Evolutionary conservation across 1,140 invertebrate species (phyloP), one percentile per base, ranked within the genome.

Genomic region (Helicoverpa zea): DNA sequence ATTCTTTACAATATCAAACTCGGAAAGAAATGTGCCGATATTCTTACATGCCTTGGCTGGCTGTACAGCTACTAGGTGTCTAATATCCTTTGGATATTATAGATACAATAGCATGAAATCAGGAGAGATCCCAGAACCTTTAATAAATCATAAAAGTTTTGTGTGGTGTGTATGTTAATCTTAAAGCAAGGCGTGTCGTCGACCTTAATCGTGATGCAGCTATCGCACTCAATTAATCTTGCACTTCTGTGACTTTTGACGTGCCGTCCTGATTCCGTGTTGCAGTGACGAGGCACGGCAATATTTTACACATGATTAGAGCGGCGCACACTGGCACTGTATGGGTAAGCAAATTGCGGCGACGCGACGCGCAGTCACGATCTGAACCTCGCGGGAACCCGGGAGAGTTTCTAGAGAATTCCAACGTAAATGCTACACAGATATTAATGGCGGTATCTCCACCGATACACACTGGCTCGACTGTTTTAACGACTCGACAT

Each of bases 271-370:
- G 89, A 91, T 91, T 89, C 86, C 86, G 87, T 88, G 88, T 85
- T 85, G 83, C 85, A 83, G 89, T 94, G 92, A 92, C 92, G 90
- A 89, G 92, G 83, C 87, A 84, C 87, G 83, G 91, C 86, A 92
- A 94, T 94, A 94, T 94, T 94, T 94, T 93, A 94, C 93, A 94
- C 93, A 89, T 94, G 92, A 94, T 94, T 94, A 94, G 92, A 94
- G 91, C 88, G 86, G 87, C 83, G 87, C 83, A 78, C 85, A 83
- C 87, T 83, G 84, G 88, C 89, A 88, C 88, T 91, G 91, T 94
- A 93, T 93, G 92, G 91, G 89, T 93, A 94, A 93, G 93, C 93
- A 94, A 94, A 94, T 94, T 94, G 93, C 93, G 86, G 83, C 86
- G 90, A 90, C 90, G 89, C 90, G 92, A 92, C 90, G 87, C 88